Percentiles rank a stretch among this genome's conserved stretches.
These are phyloP conservation scores for Halisarca cf. caerulea DNA, from an alignment of 37 sponge, comb jelly and placozoan species.

Conservation along the genomic window DNA sequence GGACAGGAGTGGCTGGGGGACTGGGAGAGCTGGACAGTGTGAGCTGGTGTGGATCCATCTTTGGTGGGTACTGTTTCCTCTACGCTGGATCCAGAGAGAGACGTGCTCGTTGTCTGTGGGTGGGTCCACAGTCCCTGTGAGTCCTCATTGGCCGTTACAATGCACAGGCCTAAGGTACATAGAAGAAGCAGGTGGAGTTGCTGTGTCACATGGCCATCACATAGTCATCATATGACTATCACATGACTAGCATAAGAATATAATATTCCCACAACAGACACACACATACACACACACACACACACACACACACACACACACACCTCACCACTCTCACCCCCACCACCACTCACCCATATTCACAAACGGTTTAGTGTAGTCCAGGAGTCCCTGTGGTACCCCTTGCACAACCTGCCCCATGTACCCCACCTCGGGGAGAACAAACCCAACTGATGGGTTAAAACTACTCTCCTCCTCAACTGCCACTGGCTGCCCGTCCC, in stretches of 20 bases:
- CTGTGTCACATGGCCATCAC: too few species aligned
- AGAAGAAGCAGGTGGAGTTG: too few species aligned
- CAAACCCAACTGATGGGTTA: slow-evolving; percentile 23
- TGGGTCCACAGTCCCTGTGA: slow-evolving; percentile 20
- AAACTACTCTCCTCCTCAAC: slow-evolving; percentile 64
- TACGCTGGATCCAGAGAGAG: neutral
- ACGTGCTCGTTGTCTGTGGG: neutral
- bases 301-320: neutral
- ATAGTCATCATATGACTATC: too few species aligned
- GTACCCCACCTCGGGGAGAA: slow-evolving; percentile 71
- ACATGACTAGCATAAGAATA: too few species aligned
- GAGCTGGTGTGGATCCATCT: neutral
- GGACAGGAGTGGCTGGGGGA: neutral
- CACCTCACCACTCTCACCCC: neutral
- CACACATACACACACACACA: neutral
- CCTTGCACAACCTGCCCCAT: slow-evolving; percentile 57
- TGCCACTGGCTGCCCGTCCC: slow-evolving; percentile 26
- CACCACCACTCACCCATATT: slow-evolving; percentile 24
- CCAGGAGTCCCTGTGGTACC: slow-evolving; percentile 60
- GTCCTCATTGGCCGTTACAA: slow-evolving; percentile 28
- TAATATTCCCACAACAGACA: too few species aligned
- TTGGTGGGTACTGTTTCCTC: neutral
- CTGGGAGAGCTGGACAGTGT: neutral
- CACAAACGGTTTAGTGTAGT: slow-evolving; percentile 42
- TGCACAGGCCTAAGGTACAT: slow-evolving; percentile 42